A percentile compares a stretch with the other conserved stretches of the same genome.
These are phyloP conservation scores for Tinea semifulvella DNA, from an alignment of 2,888 invertebrate species.

Conservation along the genomic window DNA sequence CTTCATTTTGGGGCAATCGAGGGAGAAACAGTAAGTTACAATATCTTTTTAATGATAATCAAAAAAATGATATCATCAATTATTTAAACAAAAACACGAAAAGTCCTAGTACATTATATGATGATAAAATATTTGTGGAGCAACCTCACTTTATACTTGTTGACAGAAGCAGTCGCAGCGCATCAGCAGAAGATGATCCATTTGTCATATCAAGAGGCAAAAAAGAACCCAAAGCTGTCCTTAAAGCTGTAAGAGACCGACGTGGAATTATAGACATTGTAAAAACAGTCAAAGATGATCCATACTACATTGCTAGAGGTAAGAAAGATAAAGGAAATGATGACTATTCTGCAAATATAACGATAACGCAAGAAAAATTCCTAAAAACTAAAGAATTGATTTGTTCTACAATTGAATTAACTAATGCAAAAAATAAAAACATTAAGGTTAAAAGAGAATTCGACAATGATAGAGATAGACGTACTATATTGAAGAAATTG, in stretches of 20 bases:
- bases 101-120: conserved; percentile 31
- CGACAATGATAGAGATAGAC: conserved; percentile 44
- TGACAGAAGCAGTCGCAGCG: conserved; percentile 45
- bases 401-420: conserved; percentile 41
- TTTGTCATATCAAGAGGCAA: conserved; percentile 50
- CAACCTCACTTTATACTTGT: conserved; percentile 64
- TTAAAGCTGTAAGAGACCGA: conserved; percentile 34
- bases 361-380: conserved; percentile 26
- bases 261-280: conserved; percentile 52
- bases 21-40: conserved; percentile 37
- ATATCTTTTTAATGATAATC: conserved; percentile 27
- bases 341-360: conserved; percentile 26
- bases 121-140: conserved; percentile 57
- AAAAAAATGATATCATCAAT: neutral
- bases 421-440: conserved; percentile 25
- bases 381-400: conserved; percentile 42
- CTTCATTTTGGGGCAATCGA: conserved; percentile 35
- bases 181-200: conserved; percentile 49
- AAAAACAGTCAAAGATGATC: conserved; percentile 55
- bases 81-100: conserved; percentile 18
- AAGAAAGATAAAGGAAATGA: conserved; percentile 38
- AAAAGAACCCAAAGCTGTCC: conserved; percentile 31
- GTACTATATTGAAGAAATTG: conserved; percentile 48
- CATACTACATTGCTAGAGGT: conserved; percentile 63
- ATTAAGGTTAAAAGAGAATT: conserved; percentile 40